Conservation (phyloP, 2,888 invertebrate genomes). For the Stenodema calcarata region DNA sequence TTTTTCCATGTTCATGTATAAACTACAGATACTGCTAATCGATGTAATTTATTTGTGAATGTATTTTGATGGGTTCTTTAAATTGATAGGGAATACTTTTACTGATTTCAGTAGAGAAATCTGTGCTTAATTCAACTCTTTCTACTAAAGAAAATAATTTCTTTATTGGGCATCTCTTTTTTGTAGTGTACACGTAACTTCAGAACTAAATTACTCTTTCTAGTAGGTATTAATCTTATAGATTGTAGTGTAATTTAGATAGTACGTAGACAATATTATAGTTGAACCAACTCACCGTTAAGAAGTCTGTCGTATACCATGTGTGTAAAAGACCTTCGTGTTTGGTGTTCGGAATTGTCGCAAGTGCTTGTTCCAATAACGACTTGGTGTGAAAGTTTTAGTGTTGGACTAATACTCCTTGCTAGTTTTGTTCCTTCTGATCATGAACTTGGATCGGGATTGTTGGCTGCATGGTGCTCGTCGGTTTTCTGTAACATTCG, state of each 20-base stretch:
- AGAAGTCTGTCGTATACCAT: neutral
- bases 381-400: conserved; percentile 1
- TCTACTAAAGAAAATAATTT: neutral
- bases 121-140: neutral
- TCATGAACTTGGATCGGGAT: neutral
- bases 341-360: neutral
- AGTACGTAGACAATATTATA: neutral
- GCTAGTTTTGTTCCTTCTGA: conserved; percentile 4
- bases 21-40: neutral
- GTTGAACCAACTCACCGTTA: neutral
- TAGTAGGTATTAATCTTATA: neutral
- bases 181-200: neutral
- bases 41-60: neutral
- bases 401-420: neutral
- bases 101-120: neutral
- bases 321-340: neutral
- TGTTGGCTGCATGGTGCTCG: neutral
- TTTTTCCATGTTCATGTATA: neutral
- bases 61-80: neutral
- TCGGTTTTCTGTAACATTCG: neutral
- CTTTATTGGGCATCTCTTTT: neutral
- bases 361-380: neutral
- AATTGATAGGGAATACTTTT: neutral
- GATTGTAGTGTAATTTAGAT: neutral
- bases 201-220: neutral